A percentile compares a stretch with the other conserved stretches of the same genome.
Evolutionary conservation across 2,888 invertebrate species (phyloP).

Genomic region (Napeogenes inachia): DNA sequence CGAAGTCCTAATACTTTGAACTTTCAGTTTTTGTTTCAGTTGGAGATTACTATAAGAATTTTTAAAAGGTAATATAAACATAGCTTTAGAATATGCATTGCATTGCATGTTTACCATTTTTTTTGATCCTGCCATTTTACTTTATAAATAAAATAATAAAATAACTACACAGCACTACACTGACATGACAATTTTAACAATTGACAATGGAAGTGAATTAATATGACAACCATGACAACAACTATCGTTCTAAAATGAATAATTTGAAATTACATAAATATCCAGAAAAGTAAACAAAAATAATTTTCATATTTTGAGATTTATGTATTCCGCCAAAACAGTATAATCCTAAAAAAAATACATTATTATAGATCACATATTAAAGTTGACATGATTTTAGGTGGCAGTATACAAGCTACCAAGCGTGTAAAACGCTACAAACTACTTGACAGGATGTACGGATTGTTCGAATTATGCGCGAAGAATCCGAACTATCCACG

Average conservation of each 20-base stretch:
- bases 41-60: neutral
- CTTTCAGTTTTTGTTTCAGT: neutral
- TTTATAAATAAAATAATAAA: slow-evolving; percentile 35
- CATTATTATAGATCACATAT: too few relatives aligned
- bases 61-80: neutral
- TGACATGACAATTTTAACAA: slow-evolving; percentile 40
- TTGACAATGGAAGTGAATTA: slow-evolving; percentile 32
- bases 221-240: slow-evolving; percentile 42
- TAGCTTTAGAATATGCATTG: neutral
- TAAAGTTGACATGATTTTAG: too few relatives aligned
- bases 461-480: too few relatives aligned
- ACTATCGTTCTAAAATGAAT: slow-evolving; percentile 27
- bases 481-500: too few relatives aligned
- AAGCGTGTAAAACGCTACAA: too few relatives aligned
- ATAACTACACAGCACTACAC: slow-evolving; percentile 50
- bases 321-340: too few relatives aligned
- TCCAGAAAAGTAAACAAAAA: too few relatives aligned
- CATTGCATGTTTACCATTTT: slow-evolving; percentile 59
- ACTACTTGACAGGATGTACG: too few relatives aligned
- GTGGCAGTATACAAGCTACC: too few relatives aligned
- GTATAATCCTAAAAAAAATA: too few relatives aligned
- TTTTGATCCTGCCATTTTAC: slow-evolving; percentile 66
- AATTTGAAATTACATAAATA: neutral
- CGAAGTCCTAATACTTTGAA: slow-evolving; percentile 9
- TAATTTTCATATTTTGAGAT: too few relatives aligned